Conservation (phyloP, 1,140 invertebrate genomes). For the Anthonomus grandis region DNA sequence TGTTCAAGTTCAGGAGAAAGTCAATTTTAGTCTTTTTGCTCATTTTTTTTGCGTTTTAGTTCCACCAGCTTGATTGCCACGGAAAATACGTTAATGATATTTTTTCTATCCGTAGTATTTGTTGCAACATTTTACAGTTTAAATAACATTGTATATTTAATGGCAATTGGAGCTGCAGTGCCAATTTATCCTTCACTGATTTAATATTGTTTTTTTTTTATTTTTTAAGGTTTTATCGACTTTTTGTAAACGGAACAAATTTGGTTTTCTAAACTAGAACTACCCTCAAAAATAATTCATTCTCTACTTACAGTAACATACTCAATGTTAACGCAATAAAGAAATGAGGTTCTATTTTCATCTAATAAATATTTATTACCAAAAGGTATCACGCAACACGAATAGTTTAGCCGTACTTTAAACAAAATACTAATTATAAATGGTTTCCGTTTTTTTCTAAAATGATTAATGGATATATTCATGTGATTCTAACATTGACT, state of each 20-base stretch:
- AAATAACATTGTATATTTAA: slow-evolving; percentile 19
- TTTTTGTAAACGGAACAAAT: too few species aligned
- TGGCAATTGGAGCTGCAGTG: slow-evolving; percentile 17
- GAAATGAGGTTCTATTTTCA: too few species aligned
- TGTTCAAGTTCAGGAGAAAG: slow-evolving; percentile 28
- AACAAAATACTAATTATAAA: slow-evolving; percentile 28
- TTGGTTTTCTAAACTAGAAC: background rate
- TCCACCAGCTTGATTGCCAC: slow-evolving; percentile 22
- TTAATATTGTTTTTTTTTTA: background rate
- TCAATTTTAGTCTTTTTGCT: slow-evolving; percentile 11
- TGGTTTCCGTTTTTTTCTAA: slow-evolving; percentile 25
- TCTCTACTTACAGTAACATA: background rate
- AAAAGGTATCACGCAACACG: slow-evolving; percentile 24
- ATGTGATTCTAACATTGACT: slow-evolving; percentile 28
- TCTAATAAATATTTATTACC: slow-evolving; percentile 22
- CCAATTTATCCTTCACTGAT: background rate
- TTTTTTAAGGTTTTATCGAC: background rate
- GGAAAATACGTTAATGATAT: slow-evolving; percentile 22
- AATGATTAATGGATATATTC: slow-evolving; percentile 30
- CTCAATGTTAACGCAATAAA: too few species aligned
- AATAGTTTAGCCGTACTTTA: slow-evolving; percentile 22
- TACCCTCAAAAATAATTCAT: background rate
- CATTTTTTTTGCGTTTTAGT: slow-evolving; percentile 14
- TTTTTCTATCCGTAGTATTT: slow-evolving; percentile 17
- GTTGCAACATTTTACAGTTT: slow-evolving; percentile 14